Base-by-base conservation (phyloP, 1,140 invertebrate genomes). In the Bombus balteatus region DNA sequence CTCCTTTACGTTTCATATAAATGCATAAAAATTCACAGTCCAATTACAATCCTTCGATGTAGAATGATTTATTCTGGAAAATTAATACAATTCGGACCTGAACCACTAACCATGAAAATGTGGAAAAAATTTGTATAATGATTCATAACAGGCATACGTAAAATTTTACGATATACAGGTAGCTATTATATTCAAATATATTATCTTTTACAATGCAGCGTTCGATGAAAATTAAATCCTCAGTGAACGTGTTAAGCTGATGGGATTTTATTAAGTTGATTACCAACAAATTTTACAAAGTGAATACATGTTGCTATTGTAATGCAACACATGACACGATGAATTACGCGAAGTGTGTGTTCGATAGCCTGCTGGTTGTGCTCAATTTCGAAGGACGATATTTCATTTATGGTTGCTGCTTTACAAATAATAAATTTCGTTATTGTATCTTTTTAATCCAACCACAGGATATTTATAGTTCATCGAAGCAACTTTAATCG, bases 381-480 rank as follows among this genome's bases (percentile, higher is more conserved):
- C 39, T 47, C 34, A 59, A 81, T 81, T 73, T 62, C 53, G 1
- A 12, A 22, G 37, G 34, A 62, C 39, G 32, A 62, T 81, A 43
- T 34, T 43, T 73, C 59, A 73, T 73, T 81, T 74, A 39, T 53
- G 53, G 22, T 28, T 47, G 32, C 18, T 43, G 22, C 10, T 32
- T 62, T n/a, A 57, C 28, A 22, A 37, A 43, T 10, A 62, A 73
- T 73, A 59, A 15, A 72, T 73, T 81, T 79, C n/a, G n/a, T 43
- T 81, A 62, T 39, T 18, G 6, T 2, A n/a, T 74, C 32, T 81
- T 73, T 39, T 53, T 53, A 22, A 22, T 53, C 22, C 18, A 6
- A 28, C 10, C 22, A 22, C 53, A 28, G 73, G 37, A 62, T 81
- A 81, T 81, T 65, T 81, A 73, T 81, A 43, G 37, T 28, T 59